A percentile compares a stretch with the other conserved stretches of the same genome.
Evolutionary conservation across 2,113 vertebrate genomes (phyloP).

Genomic region (Ptyas mucosa): DNA sequence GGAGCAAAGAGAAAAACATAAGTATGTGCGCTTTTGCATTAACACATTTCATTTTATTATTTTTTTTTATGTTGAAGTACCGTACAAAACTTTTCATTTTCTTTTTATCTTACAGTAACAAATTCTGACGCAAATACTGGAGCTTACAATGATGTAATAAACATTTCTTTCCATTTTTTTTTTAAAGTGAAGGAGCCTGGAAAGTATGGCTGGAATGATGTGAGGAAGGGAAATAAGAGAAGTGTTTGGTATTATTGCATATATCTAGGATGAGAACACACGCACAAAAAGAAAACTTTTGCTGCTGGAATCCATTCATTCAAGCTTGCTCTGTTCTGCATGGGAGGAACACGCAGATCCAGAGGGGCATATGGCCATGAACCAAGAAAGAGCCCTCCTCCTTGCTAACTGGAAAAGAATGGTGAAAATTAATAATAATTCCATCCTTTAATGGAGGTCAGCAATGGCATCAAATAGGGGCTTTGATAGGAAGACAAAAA

Average conservation of each 20-base stretch:
- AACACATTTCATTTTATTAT: conserved; percentile 55
- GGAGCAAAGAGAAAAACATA: not conserved
- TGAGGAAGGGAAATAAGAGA: conserved; percentile 22
- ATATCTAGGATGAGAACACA: conserved; percentile 36
- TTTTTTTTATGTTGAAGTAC: conserved; percentile 68
- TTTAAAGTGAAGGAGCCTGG: conserved; percentile 41
- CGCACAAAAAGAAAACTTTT: not conserved
- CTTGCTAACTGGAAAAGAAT: not conserved
- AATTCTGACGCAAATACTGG: conserved; percentile 71
- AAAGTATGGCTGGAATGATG: conserved; percentile 40
- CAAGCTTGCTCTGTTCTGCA: not conserved
- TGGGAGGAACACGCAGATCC: not conserved
- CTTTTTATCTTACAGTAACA: conserved; percentile 71
- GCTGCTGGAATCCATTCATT: not conserved
- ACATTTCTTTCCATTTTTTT: conserved; percentile 32
- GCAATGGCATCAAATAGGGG: not conserved
- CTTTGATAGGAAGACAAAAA: not conserved
- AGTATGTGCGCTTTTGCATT: not conserved
- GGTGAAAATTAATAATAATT: not conserved
- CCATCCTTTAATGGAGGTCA: not conserved
- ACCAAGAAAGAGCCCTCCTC: not conserved
- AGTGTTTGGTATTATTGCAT: conserved; percentile 46
- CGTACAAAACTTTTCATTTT: conserved; percentile 66
- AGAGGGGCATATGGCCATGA: not conserved
- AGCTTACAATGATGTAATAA: conserved; percentile 57